Evolutionary conservation across 1,140 invertebrate species (phyloP), one percentile per base, ranked within the genome.

Genomic region (Aricia agestis): DNA sequence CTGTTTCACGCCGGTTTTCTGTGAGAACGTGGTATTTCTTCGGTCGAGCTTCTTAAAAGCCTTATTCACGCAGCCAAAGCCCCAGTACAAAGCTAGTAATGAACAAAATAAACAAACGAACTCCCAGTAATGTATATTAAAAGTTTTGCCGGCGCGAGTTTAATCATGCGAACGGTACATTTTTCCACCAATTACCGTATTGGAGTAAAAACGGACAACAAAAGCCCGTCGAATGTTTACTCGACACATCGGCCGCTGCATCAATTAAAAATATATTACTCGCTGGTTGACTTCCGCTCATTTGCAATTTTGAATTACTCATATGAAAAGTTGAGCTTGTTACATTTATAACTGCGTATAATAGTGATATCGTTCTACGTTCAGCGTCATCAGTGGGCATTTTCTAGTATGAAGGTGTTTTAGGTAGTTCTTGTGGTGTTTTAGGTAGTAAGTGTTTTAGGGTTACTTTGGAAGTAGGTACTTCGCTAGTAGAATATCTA

Each of bases 241-340:
- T 79, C 80, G 79, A 87, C 87, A 86, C 86, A 83, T 90, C 79
- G 85, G 80, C 69, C 76, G 80, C 73, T 82, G 85, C 84, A 86
- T 85, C 87, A 87, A 89, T 89, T 91, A 89, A 89, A 90, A 86
- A 89, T 86, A 86, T 87, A 88, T 87, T 84, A 85, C 83, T 82
- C 75, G 76, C 76, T 71, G 79, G 74, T 75, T 81, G 75, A 80
- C 76, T 82, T 82, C 80, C 82, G 81, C 70, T 74, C 59, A 72
- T 75, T 73, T 74, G 57, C 71, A 72, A 61, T 68, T 68, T 57
- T 67, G 17, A 42, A 42, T 42, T 63, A 63, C 59, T 19, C 59
- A 63, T 63, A 63, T 63, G 59, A 63, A 63, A 63, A 63, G 59
- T 63, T 63, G 59, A 3, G 59, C 59, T 11, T 63, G 59, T 19